Evolutionary conservation across 2,113 vertebrate species (phyloP), one percentile per base, ranked within the genome.

Genomic region (Genyomyrus donnyi): DNA sequence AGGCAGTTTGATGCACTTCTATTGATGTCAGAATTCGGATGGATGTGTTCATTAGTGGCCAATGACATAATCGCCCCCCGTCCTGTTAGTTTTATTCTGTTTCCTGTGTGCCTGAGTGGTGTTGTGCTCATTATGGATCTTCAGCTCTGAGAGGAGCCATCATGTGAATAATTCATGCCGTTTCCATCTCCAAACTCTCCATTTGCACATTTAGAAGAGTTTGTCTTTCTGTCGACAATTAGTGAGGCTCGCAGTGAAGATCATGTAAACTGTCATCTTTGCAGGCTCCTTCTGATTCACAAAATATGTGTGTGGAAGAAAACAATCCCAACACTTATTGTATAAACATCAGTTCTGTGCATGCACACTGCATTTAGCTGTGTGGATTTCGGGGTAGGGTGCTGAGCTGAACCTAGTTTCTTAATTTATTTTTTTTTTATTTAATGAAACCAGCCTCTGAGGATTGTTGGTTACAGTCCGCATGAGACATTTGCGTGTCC

Each of bases 71-170:
- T 91, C 85, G 27, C 85, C 45, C 13, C 74, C 87, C 31, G 46
- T 90, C 89, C 88, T 90, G 85, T 89, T 48, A 83, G 89, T 91
- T 91, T 90, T 88, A 91, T 91, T 90, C 70, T 83, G 91, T 87
- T 88, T 91, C 62, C 66, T 83, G 85, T 74, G 46, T 80, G 66
- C 87, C 42, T n/a, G 89, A 17, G 83, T 88, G 90, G 87, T 89
- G 89, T 85, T 91, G 53, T 74, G 90, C 91, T 17, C 89, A 88
- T 87, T 83, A 56, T 91, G 91, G 10, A 46, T 58, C 49, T 39
- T 48, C 85, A 87, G 48, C 11, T 50, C 77, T 62, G 80, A 66
- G 66, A 89, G 80, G 62, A 90, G 85, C 88, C 90, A 77, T 90
- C 86, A 91, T 91, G 88, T 88, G 77, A 85, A 90, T 91, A 87